Evolutionary conservation across 2,797 vertebrate genomes (phyloP).

Genomic region (Fistularia commersonii): DNA sequence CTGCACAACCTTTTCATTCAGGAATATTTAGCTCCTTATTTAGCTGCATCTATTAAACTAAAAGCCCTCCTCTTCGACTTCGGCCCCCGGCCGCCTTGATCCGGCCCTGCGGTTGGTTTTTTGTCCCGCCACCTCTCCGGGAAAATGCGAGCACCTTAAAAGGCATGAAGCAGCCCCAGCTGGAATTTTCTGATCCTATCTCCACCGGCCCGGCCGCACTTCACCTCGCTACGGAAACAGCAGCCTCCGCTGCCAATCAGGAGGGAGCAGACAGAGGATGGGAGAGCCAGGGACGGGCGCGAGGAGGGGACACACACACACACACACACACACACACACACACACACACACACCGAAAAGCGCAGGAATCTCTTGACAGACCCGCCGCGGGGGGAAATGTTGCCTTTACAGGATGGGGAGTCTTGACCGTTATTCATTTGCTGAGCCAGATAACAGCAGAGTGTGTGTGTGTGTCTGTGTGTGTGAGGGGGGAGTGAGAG

Average conservation of each 20-base stretch:
- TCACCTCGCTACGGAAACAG: conserved; percentile 22
- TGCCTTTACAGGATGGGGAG: conserved; percentile 28
- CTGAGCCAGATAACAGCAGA: conserved; percentile 36
- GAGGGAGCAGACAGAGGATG: conserved; percentile 25
- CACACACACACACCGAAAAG: conserved; percentile 29
- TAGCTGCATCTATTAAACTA: neutral
- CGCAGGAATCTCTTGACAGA: conserved; percentile 38
- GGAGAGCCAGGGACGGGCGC: neutral
- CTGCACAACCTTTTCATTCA: conserved; percentile 36
- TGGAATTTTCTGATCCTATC: conserved; percentile 36
- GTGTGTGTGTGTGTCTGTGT: conserved; percentile 24
- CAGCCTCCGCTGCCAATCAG: conserved; percentile 38
- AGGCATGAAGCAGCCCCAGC: conserved; percentile 33
- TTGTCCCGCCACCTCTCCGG: conserved; percentile 1
- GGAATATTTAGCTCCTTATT: conserved; percentile 37
- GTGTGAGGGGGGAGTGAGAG: too few relatives aligned
- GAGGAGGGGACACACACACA: conserved; percentile 32
- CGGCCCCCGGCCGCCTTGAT: conserved; percentile 1
- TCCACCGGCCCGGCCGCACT: conserved; percentile 22
- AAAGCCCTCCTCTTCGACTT: neutral
- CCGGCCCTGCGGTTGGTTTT: conserved; percentile 3
- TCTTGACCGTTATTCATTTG: conserved; percentile 32
- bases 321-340: too few relatives aligned
- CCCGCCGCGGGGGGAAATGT: conserved; percentile 27
- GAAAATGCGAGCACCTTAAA: conserved; percentile 53